phyloP scores from a whole-genome alignment of 2,888 invertebrate species.

The Lysandra coridon region DNA sequence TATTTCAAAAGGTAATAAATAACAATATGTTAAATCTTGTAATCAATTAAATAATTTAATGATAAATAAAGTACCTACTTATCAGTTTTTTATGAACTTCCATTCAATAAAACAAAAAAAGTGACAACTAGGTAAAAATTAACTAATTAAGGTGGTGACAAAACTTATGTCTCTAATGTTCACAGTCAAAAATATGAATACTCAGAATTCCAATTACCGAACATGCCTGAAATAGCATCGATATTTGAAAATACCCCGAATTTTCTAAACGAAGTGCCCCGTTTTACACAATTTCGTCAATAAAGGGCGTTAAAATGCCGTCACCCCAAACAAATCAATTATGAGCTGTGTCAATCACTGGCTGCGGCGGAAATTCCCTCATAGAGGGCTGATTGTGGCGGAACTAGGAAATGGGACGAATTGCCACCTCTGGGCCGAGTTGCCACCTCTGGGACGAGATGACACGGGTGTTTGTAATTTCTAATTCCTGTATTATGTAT shows the following conservation, averaged over 20 bases:
- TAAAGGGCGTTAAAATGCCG: constrained; percentile 12
- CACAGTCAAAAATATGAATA: too few species aligned
- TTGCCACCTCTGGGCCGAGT: constrained; percentile 48
- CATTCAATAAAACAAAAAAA: too few species aligned
- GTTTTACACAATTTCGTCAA: constrained; percentile 5
- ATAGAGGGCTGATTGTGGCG: constrained; percentile 58
- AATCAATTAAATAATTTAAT: too few species aligned
- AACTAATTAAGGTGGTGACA: too few species aligned
- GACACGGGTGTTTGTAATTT: background rate
- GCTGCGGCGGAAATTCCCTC: constrained; percentile 53
- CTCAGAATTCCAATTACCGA: background rate
- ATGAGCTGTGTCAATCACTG: constrained; percentile 53
- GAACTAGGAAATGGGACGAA: constrained; percentile 48
- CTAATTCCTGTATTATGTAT: background rate
- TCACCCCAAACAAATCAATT: constrained; percentile 44
- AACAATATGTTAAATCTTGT: too few species aligned
- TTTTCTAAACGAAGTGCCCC: background rate
- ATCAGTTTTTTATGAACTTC: too few species aligned
- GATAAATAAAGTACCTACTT: too few species aligned
- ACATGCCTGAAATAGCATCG: background rate
- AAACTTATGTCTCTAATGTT: too few species aligned
- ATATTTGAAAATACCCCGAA: background rate
- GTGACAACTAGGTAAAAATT: too few species aligned
- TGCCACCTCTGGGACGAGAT: background rate
- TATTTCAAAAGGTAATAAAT: too few species aligned